Evolutionary conservation across 1,140 invertebrate species (phyloP).

Genomic region (Pinna nobilis): DNA sequence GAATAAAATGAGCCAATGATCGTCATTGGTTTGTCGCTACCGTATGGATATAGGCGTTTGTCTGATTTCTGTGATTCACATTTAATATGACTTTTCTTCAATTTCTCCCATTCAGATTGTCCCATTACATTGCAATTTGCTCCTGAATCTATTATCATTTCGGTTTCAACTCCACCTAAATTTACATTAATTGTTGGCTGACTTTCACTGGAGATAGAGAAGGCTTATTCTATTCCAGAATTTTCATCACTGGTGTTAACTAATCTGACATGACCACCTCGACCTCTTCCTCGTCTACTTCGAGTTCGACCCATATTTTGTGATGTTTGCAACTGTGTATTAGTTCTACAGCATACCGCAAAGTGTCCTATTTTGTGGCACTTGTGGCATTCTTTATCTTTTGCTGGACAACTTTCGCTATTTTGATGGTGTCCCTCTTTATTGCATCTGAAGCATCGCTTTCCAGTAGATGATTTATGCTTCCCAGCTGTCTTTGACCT

Average conservation of each 20-base stretch:
- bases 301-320: background rate
- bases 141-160: constrained; percentile 24
- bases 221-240: background rate
- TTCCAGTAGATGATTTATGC: background rate
- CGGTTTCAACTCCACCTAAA: constrained; percentile 13
- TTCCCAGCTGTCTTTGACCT: background rate
- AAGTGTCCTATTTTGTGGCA: constrained; percentile 36
- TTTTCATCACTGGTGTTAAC: background rate
- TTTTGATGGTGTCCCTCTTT: constrained; percentile 5
- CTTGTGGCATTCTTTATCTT: constrained; percentile 21
- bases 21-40: background rate
- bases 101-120: constrained; percentile 11
- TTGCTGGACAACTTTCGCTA: background rate
- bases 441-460: constrained; percentile 5
- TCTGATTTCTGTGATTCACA: constrained; percentile 2
- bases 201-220: background rate
- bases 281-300: background rate
- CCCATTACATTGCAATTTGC: constrained; percentile 15
- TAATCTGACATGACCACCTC: background rate
- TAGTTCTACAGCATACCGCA: constrained; percentile 12
- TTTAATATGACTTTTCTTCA: constrained; percentile 13
- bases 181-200: constrained; percentile 16
- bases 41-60: constrained; percentile 32
- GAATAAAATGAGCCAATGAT: constrained; percentile 18
- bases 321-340: too few relatives aligned